Base-by-base conservation (phyloP, 2,888 invertebrate species). In the Taphrorychus bicolor region DNA sequence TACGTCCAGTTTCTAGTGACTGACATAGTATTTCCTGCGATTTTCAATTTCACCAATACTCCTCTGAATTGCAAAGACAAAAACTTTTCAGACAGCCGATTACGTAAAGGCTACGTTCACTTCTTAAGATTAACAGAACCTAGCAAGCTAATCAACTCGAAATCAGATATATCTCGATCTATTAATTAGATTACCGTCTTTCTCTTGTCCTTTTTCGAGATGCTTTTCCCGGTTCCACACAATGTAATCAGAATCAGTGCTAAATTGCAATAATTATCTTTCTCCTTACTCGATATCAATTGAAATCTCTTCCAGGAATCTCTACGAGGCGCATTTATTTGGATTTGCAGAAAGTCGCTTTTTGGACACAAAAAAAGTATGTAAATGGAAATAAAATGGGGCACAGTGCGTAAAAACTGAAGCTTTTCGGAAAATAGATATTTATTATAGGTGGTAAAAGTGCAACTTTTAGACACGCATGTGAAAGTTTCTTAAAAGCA, bases 21-120 rank as follows among this genome's bases (percentile, higher is more conserved):
- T 60, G 60, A 60, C 41, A 60, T 60, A 60, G 52, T 53, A 62
- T 62, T 54, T 54, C 62, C 56, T 32, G 14, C 23, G 23, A 23
- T 7, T 53, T 53, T 17, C 5, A 24, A 22, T 17, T 53, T 53
- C 53, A 11, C 5, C n/a, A n/a, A n/a, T n/a, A n/a, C n/a, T n/a
- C n/a, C n/a, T n/a, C n/a, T n/a, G n/a, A n/a, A n/a, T 23, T 53
- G 53, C 14, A 2, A 24, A 40, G 24, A 40, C 19, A 32, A 24
- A 56, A 32, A 56, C 23, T 16, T 5, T 17, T 56, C 14, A 32
- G 40, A 32, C 56, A 56, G 24, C 16, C 22, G 14, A 52, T 22
- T 48, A 16, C 19, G 16, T 3, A n/a, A 48, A 48, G 11, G 11
- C 19, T 17, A 48, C 48, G 16, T 48, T 48, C 48, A 48, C 48